phyloP scores from a whole-genome alignment of 2,113 vertebrate species.

The Cyrtonyx montezumae region DNA sequence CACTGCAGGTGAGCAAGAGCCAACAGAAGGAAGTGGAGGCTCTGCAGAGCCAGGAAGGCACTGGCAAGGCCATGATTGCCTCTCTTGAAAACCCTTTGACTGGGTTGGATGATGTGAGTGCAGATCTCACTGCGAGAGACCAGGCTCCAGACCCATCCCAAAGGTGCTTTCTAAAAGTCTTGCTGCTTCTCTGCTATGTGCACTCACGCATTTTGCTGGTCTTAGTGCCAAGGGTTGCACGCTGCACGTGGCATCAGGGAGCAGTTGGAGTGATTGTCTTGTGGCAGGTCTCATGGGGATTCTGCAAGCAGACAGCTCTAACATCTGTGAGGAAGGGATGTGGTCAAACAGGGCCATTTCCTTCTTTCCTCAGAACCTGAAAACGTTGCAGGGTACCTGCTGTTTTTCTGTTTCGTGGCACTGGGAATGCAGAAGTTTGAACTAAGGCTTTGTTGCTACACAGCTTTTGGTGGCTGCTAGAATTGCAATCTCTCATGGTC shows the following conservation, averaged over 20 bases:
- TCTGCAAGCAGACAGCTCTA: background rate
- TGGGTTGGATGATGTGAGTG: background rate
- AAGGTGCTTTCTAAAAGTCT: background rate
- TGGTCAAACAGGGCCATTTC: background rate
- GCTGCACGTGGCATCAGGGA: background rate
- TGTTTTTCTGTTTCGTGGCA: background rate
- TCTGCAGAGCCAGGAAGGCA: background rate
- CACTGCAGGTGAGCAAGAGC: accelerated
- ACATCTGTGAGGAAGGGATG: background rate
- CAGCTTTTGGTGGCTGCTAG: background rate
- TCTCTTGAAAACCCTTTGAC: background rate
- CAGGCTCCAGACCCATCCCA: accelerated
- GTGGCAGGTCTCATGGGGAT: background rate
- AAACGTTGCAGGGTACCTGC: background rate
- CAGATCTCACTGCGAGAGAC: background rate
- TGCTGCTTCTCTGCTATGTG: background rate
- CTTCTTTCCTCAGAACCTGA: accelerated
- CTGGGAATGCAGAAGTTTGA: background rate
- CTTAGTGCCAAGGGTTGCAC: background rate
- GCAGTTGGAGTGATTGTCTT: background rate
- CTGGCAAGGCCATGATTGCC: background rate
- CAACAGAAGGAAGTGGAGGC: background rate
- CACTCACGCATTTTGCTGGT: background rate
- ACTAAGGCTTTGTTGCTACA: accelerated
- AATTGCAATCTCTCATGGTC: background rate